These are phyloP conservation scores for Ianthella basta DNA, from an alignment of 37 sponge, comb jelly and placozoan species.

Conservation along the genomic window DNA sequence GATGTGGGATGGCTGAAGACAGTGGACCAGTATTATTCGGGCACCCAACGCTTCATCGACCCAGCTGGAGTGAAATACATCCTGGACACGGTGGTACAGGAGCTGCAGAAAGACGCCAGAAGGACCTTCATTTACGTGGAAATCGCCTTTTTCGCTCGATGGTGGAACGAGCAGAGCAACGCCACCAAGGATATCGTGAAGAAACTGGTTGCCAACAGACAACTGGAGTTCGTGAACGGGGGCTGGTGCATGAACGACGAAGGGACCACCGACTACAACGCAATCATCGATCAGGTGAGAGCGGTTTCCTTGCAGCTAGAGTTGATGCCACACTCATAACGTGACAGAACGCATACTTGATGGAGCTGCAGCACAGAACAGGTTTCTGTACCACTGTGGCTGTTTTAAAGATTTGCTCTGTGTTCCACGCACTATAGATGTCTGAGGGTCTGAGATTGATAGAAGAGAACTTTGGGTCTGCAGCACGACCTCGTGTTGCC, in stretches of 20 bases:
- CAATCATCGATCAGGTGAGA: slow-evolving; percentile 65
- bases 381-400: too few species aligned
- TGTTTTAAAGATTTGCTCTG: too few species aligned
- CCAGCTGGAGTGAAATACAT: slow-evolving; percentile 84
- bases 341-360: too few species aligned
- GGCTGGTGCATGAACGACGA: slow-evolving; percentile 86
- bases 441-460: slow-evolving; percentile 54
- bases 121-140: slow-evolving; percentile 88
- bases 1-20: slow-evolving; percentile 99
- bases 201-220: slow-evolving; percentile 47
- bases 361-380: too few species aligned
- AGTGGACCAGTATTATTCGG: slow-evolving; percentile 95
- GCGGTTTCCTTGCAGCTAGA: background rate
- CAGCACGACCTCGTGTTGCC: slow-evolving; percentile 56
- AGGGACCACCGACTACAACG: slow-evolving; percentile 71
- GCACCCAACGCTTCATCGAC: slow-evolving; percentile 52
- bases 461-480: slow-evolving; percentile 48
- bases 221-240: slow-evolving; percentile 76
- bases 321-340: background rate
- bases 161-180: slow-evolving; percentile 85
- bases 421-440: slow-evolving; percentile 46
- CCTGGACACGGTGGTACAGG: slow-evolving; percentile 76
- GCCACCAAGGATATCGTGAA: slow-evolving; percentile 47
- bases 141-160: slow-evolving; percentile 83
- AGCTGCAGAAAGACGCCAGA: slow-evolving; percentile 58